Evolutionary conservation across 2,888 invertebrate species (phyloP).

Genomic region (Pyrrhosoma nymphula): DNA sequence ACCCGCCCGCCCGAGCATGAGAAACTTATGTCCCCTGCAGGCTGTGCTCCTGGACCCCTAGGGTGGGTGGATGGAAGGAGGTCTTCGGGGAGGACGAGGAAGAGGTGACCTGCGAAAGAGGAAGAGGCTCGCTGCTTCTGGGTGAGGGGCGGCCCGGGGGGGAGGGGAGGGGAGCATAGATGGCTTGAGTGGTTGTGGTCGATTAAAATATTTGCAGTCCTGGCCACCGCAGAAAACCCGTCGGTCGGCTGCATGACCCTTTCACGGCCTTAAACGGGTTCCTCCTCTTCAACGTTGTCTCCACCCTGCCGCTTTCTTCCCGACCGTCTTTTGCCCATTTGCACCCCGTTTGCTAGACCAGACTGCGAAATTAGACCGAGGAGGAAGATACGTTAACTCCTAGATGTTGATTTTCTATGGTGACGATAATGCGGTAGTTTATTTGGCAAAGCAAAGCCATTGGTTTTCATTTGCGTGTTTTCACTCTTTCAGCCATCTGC

Average conservation of each 20-base stretch:
- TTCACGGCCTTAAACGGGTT: background rate
- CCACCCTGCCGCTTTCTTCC: background rate
- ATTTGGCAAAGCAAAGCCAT: no score
- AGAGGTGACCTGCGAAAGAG: background rate
- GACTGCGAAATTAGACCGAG: background rate
- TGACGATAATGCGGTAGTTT: no score
- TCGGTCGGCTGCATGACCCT: background rate
- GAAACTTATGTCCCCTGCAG: background rate
- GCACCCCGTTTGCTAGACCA: background rate
- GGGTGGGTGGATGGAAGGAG: no score
- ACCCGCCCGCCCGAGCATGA: background rate
- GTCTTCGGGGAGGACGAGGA: background rate
- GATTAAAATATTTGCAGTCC: conserved; percentile 54
- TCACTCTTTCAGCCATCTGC: no score
- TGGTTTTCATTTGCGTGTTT: no score
- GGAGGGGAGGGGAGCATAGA: background rate
- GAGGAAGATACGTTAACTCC: background rate
- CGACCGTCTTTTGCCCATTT: conserved; percentile 1
- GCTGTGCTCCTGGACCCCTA: no score
- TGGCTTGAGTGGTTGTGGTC: conserved; percentile 2
- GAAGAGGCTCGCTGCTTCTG: background rate
- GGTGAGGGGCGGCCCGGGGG: background rate
- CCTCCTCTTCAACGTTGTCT: background rate
- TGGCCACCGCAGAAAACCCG: conserved; percentile 30
- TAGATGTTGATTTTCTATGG: no score